phyloP scores from a whole-genome alignment of 64 coral and sea anemone genomes.

The Stichodactyla helianthus region DNA sequence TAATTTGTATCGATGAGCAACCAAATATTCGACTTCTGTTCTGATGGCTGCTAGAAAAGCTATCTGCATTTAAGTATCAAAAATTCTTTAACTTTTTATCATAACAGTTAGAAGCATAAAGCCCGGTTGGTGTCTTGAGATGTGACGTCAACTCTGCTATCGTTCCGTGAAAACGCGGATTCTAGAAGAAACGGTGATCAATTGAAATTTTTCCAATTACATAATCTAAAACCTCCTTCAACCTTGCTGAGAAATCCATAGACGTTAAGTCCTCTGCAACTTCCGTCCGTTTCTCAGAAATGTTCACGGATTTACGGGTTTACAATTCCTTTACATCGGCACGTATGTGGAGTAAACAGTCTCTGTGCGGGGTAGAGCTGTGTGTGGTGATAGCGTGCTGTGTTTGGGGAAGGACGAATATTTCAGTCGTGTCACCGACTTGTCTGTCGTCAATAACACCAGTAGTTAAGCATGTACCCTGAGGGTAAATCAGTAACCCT shows the following conservation, averaged over 20 bases:
- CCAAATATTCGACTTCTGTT: neutral
- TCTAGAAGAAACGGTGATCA: too few relatives aligned
- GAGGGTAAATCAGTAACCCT: too few relatives aligned
- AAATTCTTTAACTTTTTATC: too few relatives aligned
- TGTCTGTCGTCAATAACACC: neutral
- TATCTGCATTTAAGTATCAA: too few relatives aligned
- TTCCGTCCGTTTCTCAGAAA: neutral
- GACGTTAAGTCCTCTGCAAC: neutral
- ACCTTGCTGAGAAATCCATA: neutral
- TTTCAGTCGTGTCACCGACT: neutral
- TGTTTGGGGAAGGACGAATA: neutral
- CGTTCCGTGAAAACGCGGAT: too few relatives aligned
- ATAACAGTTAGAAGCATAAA: too few relatives aligned
- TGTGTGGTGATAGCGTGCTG: neutral
- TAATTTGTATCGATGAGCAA: neutral
- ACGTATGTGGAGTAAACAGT: neutral
- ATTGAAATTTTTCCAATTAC: neutral
- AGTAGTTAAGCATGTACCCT: neutral
- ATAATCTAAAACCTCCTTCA: neutral
- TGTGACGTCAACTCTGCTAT: too few relatives aligned
- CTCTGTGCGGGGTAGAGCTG: neutral
- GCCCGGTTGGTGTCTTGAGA: too few relatives aligned
- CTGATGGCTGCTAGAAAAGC: neutral
- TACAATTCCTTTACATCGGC: neutral
- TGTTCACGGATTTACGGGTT: neutral